Evolutionary conservation across 2,113 vertebrate species (phyloP).

Genomic region (Phainopepla nitens): DNA sequence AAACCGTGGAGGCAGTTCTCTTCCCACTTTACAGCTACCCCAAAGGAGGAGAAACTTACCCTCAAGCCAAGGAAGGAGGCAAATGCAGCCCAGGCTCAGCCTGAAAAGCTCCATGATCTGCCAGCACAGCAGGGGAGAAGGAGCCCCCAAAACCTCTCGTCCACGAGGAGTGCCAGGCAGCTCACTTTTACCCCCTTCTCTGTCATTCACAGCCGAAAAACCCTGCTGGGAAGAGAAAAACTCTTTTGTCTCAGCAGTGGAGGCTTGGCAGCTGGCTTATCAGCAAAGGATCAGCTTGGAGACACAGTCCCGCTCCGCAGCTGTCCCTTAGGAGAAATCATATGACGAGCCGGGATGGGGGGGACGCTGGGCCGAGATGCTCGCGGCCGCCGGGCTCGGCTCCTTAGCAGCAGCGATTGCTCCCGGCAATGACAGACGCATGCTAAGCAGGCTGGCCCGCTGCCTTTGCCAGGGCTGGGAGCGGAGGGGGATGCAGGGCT

Average conservation of each 20-base stretch:
- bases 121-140: background rate
- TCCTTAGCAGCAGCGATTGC: background rate
- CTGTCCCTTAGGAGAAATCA: constrained; percentile 3
- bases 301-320: background rate
- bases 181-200: background rate
- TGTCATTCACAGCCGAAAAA: constrained; percentile 41
- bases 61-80: constrained; percentile 51
- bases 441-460: constrained; percentile 3
- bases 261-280: constrained; percentile 14
- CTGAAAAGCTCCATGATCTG: constrained; percentile 60
- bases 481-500: background rate
- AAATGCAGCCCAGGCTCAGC: constrained; percentile 39
- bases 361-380: background rate
- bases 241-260: background rate
- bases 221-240: background rate
- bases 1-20: background rate
- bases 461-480: background rate
- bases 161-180: background rate
- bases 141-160: background rate
- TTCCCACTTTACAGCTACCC: background rate
- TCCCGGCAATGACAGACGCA: background rate
- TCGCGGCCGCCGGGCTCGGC: rapidly evolving
- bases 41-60: constrained; percentile 55
- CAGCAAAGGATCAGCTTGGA: constrained; percentile 6
- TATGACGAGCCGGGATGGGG: background rate